Evolutionary conservation across 2,113 vertebrate genomes (phyloP), one percentile per base, ranked within the genome.

Genomic region (Oncorhynchus kisutch): DNA sequence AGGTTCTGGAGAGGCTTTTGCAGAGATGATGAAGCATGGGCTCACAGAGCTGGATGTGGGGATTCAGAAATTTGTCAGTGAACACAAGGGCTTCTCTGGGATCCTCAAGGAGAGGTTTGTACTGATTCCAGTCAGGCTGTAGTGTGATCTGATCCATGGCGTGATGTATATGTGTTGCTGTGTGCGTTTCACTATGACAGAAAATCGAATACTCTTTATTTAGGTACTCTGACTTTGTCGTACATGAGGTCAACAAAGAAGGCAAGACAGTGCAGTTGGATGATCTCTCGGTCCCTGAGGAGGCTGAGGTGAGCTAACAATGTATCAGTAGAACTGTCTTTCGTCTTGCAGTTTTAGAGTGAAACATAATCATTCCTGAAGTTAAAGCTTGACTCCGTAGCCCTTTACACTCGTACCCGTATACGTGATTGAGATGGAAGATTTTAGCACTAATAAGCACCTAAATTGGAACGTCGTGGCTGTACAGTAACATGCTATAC

Each of bases 21-120:
- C 97, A 67, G 95, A 98, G 45, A 97, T 99, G 97, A 99, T 99
- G 98, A 99, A 98, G 87, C 95, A 99, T 27, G 97, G 98, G 4
- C 93, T 98, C 70, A 96, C 94, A 0, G 97, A 99, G 87, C 75
- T 93, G 0, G 98, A 99, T 59, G 98, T 98, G 54, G 97, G 97
- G 74, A 99, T 99, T 87, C 93, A 93, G 68, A 98, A 97, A 76
- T 99, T 97, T 83, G 95, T 99, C 84, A 98, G 97, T 78, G 88
- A 93, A 60, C 96, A 98, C 39, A 80, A 95, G 82, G 98, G 97
- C 4, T 99, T 99, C 92, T 98, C 96, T 16, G 98, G 98, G 83
- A 97, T 99, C 84, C 88, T 99, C 72, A 99, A 99, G 87, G 98
- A 99, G 91, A 97, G 98, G 98, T 99, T 90, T 59, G 90, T 82